Evolutionary conservation across 2,797 vertebrate genomes (phyloP).

Genomic region (Periparus ater): DNA sequence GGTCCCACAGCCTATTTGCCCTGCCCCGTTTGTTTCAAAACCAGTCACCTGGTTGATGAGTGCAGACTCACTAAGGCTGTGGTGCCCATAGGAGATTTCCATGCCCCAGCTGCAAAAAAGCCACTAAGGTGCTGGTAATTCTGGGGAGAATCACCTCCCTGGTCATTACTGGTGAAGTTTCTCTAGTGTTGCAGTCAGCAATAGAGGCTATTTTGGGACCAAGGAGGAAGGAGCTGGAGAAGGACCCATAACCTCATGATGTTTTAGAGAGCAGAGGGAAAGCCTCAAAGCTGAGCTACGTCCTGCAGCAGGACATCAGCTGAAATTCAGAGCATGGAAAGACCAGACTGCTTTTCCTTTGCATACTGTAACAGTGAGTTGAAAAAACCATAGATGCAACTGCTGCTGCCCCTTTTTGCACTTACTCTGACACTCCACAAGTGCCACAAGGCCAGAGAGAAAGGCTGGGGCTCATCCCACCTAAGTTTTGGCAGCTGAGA

Average conservation of each 20-base stretch:
- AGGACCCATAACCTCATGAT: not conserved
- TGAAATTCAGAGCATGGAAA: not conserved
- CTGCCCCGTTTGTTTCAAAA: not conserved
- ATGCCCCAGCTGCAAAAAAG: not conserved
- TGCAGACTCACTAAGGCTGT: not conserved
- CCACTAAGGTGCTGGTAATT: not conserved
- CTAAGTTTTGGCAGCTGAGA: not conserved
- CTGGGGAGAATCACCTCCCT: not conserved
- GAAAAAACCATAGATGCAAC: not conserved
- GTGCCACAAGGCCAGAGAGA: not conserved
- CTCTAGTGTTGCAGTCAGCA: not conserved
- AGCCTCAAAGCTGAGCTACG: not conserved
- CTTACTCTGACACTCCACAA: not conserved
- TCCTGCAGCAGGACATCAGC: not conserved
- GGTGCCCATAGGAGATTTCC: not conserved
- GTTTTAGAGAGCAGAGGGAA: not conserved
- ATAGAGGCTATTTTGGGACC: not conserved
- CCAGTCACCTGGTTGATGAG: not conserved
- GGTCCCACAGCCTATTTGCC: not conserved
- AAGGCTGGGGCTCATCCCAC: not conserved
- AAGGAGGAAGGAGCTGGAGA: not conserved
- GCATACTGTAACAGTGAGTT: rapidly evolving
- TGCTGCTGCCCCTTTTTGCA: not conserved
- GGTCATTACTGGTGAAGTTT: not conserved
- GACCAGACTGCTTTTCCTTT: not conserved